Evolutionary conservation across 2,888 invertebrate species (phyloP), one percentile per base, ranked within the genome.

Genomic region (Andrena bicolor): DNA sequence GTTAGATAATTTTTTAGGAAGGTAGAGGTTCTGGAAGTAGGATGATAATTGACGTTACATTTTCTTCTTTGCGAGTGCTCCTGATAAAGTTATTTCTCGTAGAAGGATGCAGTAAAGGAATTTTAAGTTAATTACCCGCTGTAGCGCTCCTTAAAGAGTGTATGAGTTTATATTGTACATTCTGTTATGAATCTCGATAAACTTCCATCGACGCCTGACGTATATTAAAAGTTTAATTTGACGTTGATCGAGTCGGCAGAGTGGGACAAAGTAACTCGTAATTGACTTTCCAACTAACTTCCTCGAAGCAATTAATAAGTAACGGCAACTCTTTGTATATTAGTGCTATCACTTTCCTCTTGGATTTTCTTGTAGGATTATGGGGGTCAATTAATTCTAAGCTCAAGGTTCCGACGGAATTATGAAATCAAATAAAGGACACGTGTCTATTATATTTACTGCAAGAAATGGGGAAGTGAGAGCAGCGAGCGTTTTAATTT

Each of bases 151-250:
- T 20, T 20, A 8, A 53, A 53, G 53, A 53, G 8, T 56, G 10
- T 10, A 56, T 4, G 10, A 56, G 4, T 56, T 56, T 56, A 10
- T 26, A 23, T 23, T 26, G 4, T 56, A 10, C 13, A 23, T 13
- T 10, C 20, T 23, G 20, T 23, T 8, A 23, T 56, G 10, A 56
- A 56, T 56, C 56, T 66, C 23, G 51, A 53, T 32, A 51, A 30
- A 66, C 20, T 53, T 51, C 51, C 51, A 51, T 51, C 30, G 20
- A 7, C 53, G 32, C 23, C 32, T 35, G 32, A 20, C 23, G 20
- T 66, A 13, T 66, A 66, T 30, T 66, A 53, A 51, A 66, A 66
- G 51, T 51, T 51, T 66, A 51, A 51, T 66, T 66, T 32, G 51
- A 66, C 66, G 32, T 53, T 66, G 66, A 53, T 66, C 32, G 51